Conservation (phyloP, 1,140 invertebrate species). For the Bradysia coprophila region DNA sequence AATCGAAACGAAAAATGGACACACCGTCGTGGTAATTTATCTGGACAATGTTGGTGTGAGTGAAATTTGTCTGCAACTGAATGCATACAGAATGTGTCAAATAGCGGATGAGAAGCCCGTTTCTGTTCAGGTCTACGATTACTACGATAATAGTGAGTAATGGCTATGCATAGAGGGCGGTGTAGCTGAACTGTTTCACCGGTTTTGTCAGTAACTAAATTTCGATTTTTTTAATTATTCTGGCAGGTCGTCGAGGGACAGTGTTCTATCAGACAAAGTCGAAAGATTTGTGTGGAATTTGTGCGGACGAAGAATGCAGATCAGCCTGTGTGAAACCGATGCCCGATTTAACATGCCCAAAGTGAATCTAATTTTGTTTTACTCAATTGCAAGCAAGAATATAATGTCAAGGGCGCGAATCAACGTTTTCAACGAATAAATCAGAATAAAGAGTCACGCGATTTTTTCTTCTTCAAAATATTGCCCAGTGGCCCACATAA, state of each 20-base stretch:
- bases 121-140: neutral
- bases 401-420: no score
- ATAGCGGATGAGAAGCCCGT: no score
- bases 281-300: neutral
- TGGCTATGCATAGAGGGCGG: no score
- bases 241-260: neutral
- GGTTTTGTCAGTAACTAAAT: neutral
- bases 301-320: neutral
- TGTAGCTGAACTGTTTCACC: neutral
- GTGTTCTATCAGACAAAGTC: no score
- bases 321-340: no score
- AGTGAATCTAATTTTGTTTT: no score
- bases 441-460: no score
- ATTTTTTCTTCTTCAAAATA: no score
- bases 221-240: neutral
- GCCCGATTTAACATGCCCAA: no score
- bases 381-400: no score
- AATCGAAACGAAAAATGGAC: constrained; percentile 49
- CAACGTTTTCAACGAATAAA: no score
- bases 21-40: constrained; percentile 54
- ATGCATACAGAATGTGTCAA: neutral
- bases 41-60: neutral
- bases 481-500: no score
- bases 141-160: neutral
- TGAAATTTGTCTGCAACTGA: neutral